Conservation (phyloP, 2,113 vertebrate species). For the Aptenodytes forsteri region DNA sequence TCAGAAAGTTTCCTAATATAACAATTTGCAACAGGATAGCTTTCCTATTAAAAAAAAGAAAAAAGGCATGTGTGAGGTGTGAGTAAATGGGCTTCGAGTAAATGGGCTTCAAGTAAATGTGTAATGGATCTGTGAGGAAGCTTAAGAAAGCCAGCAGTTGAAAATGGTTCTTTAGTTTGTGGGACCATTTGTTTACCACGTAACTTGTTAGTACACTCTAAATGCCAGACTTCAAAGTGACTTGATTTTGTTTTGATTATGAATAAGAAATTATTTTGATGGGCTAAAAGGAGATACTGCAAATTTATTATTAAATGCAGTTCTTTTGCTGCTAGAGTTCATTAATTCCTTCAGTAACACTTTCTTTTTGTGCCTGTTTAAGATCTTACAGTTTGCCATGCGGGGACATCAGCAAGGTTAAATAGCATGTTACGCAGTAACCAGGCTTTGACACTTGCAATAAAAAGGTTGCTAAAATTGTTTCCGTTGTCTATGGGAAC, state of each 20-base stretch:
- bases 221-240: background rate
- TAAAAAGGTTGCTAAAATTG: background rate
- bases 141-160: background rate
- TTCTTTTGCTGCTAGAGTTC: background rate
- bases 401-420: background rate
- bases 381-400: background rate
- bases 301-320: background rate
- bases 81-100: background rate
- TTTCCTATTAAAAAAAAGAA: background rate
- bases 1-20: background rate
- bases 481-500: background rate
- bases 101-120: background rate
- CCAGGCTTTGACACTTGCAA: background rate
- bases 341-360: background rate
- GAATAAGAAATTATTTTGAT: background rate
- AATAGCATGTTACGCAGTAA: background rate
- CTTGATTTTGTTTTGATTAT: constrained; percentile 16
- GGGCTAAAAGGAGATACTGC: background rate
- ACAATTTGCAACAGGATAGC: background rate
- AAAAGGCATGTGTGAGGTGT: background rate
- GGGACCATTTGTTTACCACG: background rate
- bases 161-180: background rate
- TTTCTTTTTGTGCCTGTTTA: background rate
- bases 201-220: background rate
- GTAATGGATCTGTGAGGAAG: background rate